Evolutionary conservation across 2,113 vertebrate species (phyloP), one percentile per base, ranked within the genome.

Genomic region (Chrysochloris asiatica): DNA sequence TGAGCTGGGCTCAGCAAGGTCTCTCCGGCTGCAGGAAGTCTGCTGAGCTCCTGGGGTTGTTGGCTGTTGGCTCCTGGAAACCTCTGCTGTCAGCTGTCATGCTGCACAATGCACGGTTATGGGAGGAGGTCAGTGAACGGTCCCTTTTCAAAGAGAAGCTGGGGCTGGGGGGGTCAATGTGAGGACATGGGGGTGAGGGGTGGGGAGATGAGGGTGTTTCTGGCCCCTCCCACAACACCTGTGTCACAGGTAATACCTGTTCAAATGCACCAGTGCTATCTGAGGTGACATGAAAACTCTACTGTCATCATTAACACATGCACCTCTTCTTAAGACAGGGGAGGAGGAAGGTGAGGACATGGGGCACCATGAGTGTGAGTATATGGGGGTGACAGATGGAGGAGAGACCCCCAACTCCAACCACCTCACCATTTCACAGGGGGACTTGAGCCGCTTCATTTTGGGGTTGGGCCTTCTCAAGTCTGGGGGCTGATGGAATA

Each of bases 311-410:
- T 41, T n/a, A 16, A 43, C 65, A 7, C 11, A 56, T 4, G 26
- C 69, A 36, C 2, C 38, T 30, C 3, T 1, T 50, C n/a, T 26
- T 28, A 80, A 17, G 41, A 6, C 24, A 28, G 45, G 33, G 6
- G 4, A 61, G 48, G 26, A n/a, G 75, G 43, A 56, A 41, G 63
- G 65, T 11, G 14, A 9, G 10, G 48, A 30, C 59, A 26, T 3
- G 8, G 33, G 33, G 26, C 19, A 19, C 0, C 5, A 11, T 10
- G 41, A 0, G 24, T 9, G 33, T 6, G 9, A 33, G 1, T 41
- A 9, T 14, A 7, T 22, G 13, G 0, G 82, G 59, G 9, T 6
- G 73, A 26, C 26, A 2, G 21, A 14, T 4, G 24, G 12, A 8
- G 48, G 45, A 71, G 47, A 54, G 38, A 14, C 33, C 52, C 77